phyloP scores from a whole-genome alignment of 2,797 vertebrate species.

The Gambusia yucatana region DNA sequence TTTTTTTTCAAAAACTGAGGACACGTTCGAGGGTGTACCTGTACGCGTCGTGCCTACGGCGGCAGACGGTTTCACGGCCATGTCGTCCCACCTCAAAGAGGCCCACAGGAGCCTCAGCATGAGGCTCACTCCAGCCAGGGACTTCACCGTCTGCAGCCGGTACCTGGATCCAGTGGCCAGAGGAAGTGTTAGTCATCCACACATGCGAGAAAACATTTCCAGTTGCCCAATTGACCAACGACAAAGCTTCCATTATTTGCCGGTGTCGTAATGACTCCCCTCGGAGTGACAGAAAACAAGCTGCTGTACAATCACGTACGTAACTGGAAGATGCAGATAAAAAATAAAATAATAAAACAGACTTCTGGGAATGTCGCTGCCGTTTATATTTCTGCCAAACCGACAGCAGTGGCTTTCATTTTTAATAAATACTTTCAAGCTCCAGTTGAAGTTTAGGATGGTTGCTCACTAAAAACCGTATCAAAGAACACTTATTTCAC shows the following conservation, averaged over 20 bases:
- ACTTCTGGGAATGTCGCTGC: slow-evolving; percentile 4
- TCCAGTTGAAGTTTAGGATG: slow-evolving; percentile 9
- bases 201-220: background rate
- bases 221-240: slow-evolving; percentile 1
- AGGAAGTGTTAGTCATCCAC: background rate
- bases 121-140: slow-evolving; percentile 93
- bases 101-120: slow-evolving; percentile 96
- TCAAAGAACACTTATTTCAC: slow-evolving; percentile 17
- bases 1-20: background rate
- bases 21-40: slow-evolving; percentile 78
- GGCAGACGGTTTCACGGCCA: slow-evolving; percentile 95
- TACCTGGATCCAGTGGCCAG: slow-evolving; percentile 80
- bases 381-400: slow-evolving; percentile 13
- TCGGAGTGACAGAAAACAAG: slow-evolving; percentile 32
- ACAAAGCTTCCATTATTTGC: slow-evolving; percentile 3
- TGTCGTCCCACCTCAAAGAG: slow-evolving; percentile 95
- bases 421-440: slow-evolving; percentile 17
- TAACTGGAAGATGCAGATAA: slow-evolving; percentile 16
- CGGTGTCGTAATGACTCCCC: slow-evolving; percentile 6
- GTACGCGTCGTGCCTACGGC: slow-evolving; percentile 92
- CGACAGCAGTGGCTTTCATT: slow-evolving; percentile 25
- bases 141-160: slow-evolving; percentile 94
- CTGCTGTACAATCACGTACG: background rate
- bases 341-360: slow-evolving; percentile 22
- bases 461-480: slow-evolving; percentile 20